These are phyloP conservation scores for Tipula lateralis DNA, from an alignment of 2,888 invertebrate genomes.

Conservation along the genomic window DNA sequence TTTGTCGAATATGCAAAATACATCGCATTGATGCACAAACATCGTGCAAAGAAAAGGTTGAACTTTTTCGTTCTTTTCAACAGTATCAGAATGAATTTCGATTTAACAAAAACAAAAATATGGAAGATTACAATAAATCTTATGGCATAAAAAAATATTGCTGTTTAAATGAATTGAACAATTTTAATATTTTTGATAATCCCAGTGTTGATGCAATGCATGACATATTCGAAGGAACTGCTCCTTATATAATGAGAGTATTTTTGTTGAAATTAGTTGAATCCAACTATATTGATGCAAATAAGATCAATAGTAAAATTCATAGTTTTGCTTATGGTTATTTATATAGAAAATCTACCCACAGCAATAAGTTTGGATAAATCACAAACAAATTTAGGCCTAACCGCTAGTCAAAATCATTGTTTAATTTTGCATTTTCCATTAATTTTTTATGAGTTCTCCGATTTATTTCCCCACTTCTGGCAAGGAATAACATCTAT, in stretches of 20 bases:
- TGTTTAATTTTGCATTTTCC: not conserved
- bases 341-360: not conserved
- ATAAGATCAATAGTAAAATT: not conserved
- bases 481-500: no score
- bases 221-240: not conserved
- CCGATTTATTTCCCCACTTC: no score
- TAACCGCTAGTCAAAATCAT: not conserved
- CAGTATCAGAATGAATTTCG: not conserved
- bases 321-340: not conserved
- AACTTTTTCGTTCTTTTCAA: not conserved
- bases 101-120: not conserved
- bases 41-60: no score
- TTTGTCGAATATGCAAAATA: not conserved
- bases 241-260: not conserved
- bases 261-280: not conserved
- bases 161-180: not conserved
- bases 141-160: not conserved
- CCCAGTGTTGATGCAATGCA: not conserved
- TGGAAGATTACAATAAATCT: not conserved
- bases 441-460: not conserved
- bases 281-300: not conserved
- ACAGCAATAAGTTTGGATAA: not conserved
- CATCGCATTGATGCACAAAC: no score
- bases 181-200: not conserved
- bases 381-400: not conserved